Base-by-base conservation (phyloP, 2,797 vertebrate genomes). In the Chelon labrosus region DNA sequence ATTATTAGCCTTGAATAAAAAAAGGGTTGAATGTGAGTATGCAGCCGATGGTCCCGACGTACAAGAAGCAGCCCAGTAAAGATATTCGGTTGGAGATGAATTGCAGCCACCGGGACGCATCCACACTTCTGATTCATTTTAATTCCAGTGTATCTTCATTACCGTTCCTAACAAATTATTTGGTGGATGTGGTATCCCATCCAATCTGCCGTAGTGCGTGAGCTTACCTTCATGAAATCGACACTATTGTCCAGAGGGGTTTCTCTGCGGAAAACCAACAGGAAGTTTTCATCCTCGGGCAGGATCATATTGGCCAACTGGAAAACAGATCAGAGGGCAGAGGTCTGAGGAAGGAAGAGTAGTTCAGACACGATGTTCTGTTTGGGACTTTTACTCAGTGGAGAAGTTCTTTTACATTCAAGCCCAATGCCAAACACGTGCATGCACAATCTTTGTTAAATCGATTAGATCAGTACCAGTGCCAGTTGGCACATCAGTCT, bases 221-320 rank as follows among this genome's bases (percentile, higher is more conserved):
- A 54, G 6, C n/a, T 77, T 78, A 98, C 98, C 95, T 95, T 92
- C 95, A 99, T 99, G 74, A 99, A 99, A 70, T 99, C 97, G 53
- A 99, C 97, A 0, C 97, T 99, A 92, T 96, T 99, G 90, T 98
- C 96, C 93, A 99, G 88, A 51, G 94, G 94, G 56, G 96, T 93
- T 92, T 99, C 97, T 87, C 95, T 91, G 62, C 92, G 96, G 88
- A 99, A 99, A 75, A 99, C 79, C 75, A 99, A 91, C 53, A 99
- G 94, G 86, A 99, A 99, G 90, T 98, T 97, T 88, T 99, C 98
- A 51, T 98, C 96, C 58, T 97, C 95, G 0, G 97, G 95, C 59
- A 99, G 90, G 80, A 99, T 95, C 94, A 97, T 95, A 66, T 94
- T 93, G 70, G 98, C 97, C 91, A 99, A 88, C 98, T 99, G 52